Evolutionary conservation across 1,140 invertebrate genomes (phyloP).

Genomic region (Bombus impatiens): DNA sequence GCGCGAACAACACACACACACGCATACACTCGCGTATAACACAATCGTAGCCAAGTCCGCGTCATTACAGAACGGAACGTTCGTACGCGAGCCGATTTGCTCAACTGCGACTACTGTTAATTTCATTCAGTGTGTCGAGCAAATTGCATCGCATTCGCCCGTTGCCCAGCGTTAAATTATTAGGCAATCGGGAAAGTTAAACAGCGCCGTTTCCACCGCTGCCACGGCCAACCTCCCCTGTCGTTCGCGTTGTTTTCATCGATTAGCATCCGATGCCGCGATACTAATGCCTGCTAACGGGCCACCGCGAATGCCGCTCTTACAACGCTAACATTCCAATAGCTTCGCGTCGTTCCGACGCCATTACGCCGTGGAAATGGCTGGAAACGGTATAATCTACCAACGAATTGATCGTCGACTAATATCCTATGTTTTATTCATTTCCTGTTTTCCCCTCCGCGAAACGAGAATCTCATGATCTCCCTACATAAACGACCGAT

Average conservation of each 20-base stretch:
- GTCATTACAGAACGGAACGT: neutral
- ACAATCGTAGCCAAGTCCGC: neutral
- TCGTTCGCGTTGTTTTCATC: constrained; percentile 35
- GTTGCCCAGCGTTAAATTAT: constrained; percentile 37
- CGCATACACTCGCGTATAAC: too few relatives aligned
- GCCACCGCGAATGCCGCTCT: constrained; percentile 3
- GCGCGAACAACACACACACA: neutral
- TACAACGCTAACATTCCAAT: constrained; percentile 38
- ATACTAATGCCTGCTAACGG: constrained; percentile 36
- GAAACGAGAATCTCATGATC: constrained; percentile 29
- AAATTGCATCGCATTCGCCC: constrained; percentile 13
- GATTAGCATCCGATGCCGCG: constrained; percentile 21
- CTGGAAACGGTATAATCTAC: constrained; percentile 41
- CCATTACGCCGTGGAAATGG: constrained; percentile 37
- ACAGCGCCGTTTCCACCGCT: neutral
- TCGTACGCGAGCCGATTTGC: neutral
- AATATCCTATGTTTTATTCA: constrained; percentile 53
- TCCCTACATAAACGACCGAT: constrained; percentile 20
- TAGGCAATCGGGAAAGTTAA: constrained; percentile 40
- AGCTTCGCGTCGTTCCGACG: constrained; percentile 20
- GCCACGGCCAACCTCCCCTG: neutral
- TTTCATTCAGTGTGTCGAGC: constrained; percentile 21
- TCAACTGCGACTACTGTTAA: constrained; percentile 31
- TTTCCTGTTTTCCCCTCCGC: constrained; percentile 3
- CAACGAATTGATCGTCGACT: constrained; percentile 27